Evolutionary conservation across 1,140 invertebrate species (phyloP).

Genomic region (Caenorhabditis remanei): DNA sequence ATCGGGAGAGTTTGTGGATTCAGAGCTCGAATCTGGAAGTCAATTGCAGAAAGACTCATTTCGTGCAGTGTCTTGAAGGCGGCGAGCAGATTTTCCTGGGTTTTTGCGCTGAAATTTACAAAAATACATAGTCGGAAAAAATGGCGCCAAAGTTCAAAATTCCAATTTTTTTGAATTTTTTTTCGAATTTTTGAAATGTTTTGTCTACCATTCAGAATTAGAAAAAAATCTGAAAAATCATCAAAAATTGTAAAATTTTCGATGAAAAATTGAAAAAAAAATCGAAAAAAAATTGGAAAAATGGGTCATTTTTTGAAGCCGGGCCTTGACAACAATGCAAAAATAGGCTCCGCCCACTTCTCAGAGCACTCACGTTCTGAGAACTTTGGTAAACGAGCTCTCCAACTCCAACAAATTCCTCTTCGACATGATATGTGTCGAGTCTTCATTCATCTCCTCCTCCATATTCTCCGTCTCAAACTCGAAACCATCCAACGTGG

Average conservation of each 20-base stretch:
- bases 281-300: no score
- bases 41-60: conserved; percentile 87
- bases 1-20: conserved; percentile 79
- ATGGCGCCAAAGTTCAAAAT: no score
- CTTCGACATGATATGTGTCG: conserved; percentile 68
- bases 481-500: conserved; percentile 83
- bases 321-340: conserved; percentile 9
- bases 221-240: no score
- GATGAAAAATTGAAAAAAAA: no score
- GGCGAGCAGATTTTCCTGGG: conserved; percentile 69
- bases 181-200: no score
- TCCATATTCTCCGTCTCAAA: conserved; percentile 77
- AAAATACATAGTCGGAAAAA: no score
- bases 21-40: conserved; percentile 84
- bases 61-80: conserved; percentile 86
- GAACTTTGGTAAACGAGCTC: conserved; percentile 57
- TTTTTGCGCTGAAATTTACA: conserved; percentile 67
- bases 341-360: background rate
- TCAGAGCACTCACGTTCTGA: conserved; percentile 29
- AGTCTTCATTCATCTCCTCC: conserved; percentile 76
- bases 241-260: no score
- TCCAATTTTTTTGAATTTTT: no score
- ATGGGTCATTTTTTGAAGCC: no score
- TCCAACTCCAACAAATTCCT: conserved; percentile 67
- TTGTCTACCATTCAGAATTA: no score